Evolutionary conservation across 2,888 invertebrate species (phyloP).

Genomic region (Pyrocoelia pectoralis): DNA sequence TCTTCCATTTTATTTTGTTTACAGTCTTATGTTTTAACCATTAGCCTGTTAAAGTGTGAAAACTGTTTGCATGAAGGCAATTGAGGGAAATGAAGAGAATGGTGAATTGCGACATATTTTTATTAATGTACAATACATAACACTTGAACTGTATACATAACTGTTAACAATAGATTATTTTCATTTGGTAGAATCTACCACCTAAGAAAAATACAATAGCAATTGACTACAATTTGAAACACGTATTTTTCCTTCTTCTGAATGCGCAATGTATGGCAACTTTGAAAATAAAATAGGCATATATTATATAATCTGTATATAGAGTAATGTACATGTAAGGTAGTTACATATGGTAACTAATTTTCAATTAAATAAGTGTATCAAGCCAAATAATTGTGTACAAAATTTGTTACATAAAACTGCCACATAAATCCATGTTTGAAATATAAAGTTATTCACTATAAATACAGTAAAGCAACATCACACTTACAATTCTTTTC

Average conservation of each 20-base stretch:
- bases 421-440: conserved; percentile 20
- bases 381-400: conserved; percentile 6
- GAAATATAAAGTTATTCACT: conserved; percentile 10
- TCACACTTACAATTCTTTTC: conserved; percentile 32
- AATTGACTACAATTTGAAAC: conserved; percentile 41
- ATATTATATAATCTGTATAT: conserved; percentile 17
- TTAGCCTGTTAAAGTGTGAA: too few relatives aligned
- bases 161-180: conserved; percentile 57
- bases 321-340: conserved; percentile 20
- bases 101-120: conserved; percentile 51
- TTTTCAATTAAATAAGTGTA: conserved; percentile 7
- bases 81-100: too few relatives aligned
- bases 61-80: too few relatives aligned
- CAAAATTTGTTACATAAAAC: conserved; percentile 5
- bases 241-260: conserved; percentile 16
- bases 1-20: too few relatives aligned
- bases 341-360: conserved; percentile 25
- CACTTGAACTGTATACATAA: conserved; percentile 62
- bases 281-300: conserved; percentile 12
- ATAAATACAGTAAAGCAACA: conserved; percentile 24
- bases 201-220: conserved; percentile 52
- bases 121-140: conserved; percentile 62
- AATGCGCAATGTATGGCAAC: conserved; percentile 5
- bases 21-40: too few relatives aligned
- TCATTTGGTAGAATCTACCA: conserved; percentile 56